Evolutionary conservation across 2,797 vertebrate species (phyloP), one percentile per base, ranked within the genome.

Genomic region (Sebastes minor): DNA sequence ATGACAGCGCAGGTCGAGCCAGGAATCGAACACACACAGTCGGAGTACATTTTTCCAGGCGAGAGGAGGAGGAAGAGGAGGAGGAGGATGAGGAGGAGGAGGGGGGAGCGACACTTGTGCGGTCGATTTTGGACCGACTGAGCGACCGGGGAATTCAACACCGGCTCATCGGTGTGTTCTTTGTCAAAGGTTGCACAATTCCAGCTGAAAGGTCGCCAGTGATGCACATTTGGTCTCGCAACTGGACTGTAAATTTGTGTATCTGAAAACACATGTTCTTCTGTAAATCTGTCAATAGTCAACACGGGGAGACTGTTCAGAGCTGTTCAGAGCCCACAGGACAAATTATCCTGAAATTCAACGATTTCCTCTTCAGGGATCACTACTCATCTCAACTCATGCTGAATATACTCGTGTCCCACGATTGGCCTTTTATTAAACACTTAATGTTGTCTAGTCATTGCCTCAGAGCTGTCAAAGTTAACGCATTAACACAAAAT

Each of bases 191-290:
- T 68, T 86, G 63, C 67, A 14, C 33, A 42, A 28, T 9, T 74
- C 64, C 64, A 79, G 84, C 79, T 83, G 72, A 35, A 46, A 8
- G 66, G 61, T 53, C 3, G 33, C 32, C 55, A 46, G 53, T 3
- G 78, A 65, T 56, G 78, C 61, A 77, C 78, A 61, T 78, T 71
- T 65, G 46, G 70, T 56, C 33, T 61, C 60, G 23, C 35, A 33
- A 33, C 38, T 23, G 62, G 53, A 73, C 80, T 82, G 80, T 61
- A 56, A 74, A 81, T 80, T 76, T 81, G 53, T 81, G 16, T 55
- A 82, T 82, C 73, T 74, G 69, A 46, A 82, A 85, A 83, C 83
- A 88, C 32, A 61, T 78, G 79, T 86, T 78, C 63, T n/a, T 67
- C 38, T 70, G 67, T 79, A 80, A 86, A 84, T 72, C 73, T 83